Evolutionary conservation across 2,113 vertebrate species (phyloP).

Genomic region (Carassius gibelio): DNA sequence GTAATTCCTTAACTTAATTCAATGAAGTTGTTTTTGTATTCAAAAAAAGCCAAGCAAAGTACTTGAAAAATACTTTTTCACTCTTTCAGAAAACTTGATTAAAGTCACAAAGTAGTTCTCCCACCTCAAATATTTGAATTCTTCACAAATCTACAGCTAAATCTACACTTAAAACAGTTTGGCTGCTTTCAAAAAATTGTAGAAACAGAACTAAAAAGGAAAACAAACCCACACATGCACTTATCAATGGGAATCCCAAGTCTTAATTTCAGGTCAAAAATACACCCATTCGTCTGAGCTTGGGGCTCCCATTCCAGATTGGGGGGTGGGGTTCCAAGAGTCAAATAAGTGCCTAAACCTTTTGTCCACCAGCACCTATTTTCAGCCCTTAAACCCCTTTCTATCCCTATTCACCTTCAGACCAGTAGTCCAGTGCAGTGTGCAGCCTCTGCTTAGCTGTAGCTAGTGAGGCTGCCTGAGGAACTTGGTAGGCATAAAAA

Average conservation of each 20-base stretch:
- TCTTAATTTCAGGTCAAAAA: conserved; percentile 65
- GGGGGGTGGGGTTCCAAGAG: conserved; percentile 59
- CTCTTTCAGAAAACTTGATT: conserved; percentile 39
- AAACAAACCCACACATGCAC: conserved; percentile 59
- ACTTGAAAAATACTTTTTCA: not conserved
- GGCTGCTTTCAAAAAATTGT: conserved; percentile 46
- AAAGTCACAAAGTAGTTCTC: conserved; percentile 35
- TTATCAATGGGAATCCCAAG: conserved; percentile 62
- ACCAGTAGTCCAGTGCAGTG: conserved; percentile 66
- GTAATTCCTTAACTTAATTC: conserved; percentile 42
- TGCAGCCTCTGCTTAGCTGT: conserved; percentile 72
- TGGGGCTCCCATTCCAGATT: conserved; percentile 63
- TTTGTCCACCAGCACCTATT: conserved; percentile 66
- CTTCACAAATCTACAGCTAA: conserved; percentile 40
- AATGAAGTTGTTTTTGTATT: conserved; percentile 39
- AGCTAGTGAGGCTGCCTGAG: conserved; percentile 70
- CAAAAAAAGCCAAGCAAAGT: conserved; percentile 36
- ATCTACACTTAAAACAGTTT: conserved; percentile 45
- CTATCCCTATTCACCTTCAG: conserved; percentile 64
- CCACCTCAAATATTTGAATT: conserved; percentile 41
- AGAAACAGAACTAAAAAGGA: conserved; percentile 41
- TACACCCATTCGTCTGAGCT: conserved; percentile 64
- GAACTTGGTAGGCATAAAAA: conserved; percentile 75
- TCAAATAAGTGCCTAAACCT: conserved; percentile 63
- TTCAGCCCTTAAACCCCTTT: conserved; percentile 63